phyloP scores from a whole-genome alignment of 2,113 vertebrate genomes.

The Cromileptes altivelis region DNA sequence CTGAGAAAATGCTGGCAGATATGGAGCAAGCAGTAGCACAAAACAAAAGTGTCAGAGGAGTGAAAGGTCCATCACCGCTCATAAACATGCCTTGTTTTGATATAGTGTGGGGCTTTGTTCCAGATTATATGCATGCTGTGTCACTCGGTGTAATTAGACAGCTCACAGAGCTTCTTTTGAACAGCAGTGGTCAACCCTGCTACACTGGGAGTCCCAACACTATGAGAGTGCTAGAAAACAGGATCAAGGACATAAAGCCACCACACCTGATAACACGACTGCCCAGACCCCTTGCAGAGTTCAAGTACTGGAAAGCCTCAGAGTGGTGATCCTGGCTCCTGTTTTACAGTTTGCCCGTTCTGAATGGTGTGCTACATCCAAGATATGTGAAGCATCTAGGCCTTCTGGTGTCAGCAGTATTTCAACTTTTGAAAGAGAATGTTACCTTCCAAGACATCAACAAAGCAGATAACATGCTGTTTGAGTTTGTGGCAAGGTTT shows the following conservation, averaged over 20 bases:
- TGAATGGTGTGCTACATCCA: neutral
- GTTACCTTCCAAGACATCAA: neutral
- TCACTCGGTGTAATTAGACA: neutral
- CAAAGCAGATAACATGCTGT: neutral
- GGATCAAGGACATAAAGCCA: neutral
- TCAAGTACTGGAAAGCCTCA: constrained; percentile 4
- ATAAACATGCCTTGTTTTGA: constrained; percentile 3
- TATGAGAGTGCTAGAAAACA: neutral
- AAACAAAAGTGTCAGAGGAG: neutral
- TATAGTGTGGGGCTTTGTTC: neutral
- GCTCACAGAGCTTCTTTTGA: neutral
- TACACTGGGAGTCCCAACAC: neutral
- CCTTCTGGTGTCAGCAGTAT: neutral
- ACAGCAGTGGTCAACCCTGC: no score
- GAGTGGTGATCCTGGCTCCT: neutral
- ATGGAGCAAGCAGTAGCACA: neutral
- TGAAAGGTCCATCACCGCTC: neutral
- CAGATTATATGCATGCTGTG: constrained; percentile 1
- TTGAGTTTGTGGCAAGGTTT: neutral
- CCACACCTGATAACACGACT: neutral
- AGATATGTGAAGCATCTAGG: neutral
- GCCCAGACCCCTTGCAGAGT: neutral
- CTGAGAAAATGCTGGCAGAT: neutral
- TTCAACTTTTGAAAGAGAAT: neutral
- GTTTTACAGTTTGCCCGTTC: neutral